These are phyloP conservation scores for Drosophila testacea DNA, from an alignment of 2,888 invertebrate genomes.

Conservation along the genomic window DNA sequence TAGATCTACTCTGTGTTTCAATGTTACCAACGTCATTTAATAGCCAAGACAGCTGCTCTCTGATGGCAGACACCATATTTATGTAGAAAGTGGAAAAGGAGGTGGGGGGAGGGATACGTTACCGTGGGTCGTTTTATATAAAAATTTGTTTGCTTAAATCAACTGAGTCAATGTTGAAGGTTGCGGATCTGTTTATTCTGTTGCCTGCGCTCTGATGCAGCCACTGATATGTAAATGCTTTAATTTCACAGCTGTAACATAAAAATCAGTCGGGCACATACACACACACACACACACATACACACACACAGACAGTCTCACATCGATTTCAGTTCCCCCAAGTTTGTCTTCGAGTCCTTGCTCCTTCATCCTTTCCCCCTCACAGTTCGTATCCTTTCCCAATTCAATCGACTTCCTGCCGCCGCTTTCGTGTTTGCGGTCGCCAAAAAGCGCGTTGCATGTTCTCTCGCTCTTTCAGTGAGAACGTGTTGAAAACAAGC, in stretches of 20 bases:
- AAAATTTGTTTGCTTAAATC: conserved; percentile 33
- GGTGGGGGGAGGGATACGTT: background rate
- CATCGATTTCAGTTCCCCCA: conserved; percentile 28
- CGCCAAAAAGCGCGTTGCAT: conserved; percentile 62
- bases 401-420: conserved; percentile 48
- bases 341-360: conserved; percentile 3
- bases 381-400: conserved; percentile 21
- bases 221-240: conserved; percentile 67
- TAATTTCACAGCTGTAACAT: conserved; percentile 60
- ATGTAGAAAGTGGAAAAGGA: background rate
- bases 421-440: conserved; percentile 63
- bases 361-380: background rate
- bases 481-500: conserved; percentile 63
- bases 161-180: conserved; percentile 30
- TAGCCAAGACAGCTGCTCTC: conserved; percentile 1
- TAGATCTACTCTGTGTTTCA: background rate
- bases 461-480: conserved; percentile 11
- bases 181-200: conserved; percentile 35
- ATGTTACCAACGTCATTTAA: background rate
- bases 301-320: conserved; percentile 1
- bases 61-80: background rate
- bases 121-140: conserved; percentile 14
- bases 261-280: conserved; percentile 43
- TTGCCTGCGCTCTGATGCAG: conserved; percentile 36
- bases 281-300: background rate